Base-by-base conservation (phyloP, 2,888 invertebrate species). In the Baccha elongata region DNA sequence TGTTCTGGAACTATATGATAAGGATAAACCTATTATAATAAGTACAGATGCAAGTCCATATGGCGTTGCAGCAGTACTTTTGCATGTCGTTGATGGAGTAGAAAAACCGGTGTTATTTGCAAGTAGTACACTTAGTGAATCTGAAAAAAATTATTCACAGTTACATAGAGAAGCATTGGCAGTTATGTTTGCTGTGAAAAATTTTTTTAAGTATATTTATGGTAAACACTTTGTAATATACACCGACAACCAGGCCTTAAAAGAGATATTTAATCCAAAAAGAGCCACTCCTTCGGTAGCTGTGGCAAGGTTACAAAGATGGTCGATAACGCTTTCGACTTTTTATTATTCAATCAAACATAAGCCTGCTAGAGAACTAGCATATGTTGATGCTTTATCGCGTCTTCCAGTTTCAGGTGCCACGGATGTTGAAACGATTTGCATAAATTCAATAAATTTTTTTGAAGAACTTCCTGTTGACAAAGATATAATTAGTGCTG, bases 201-300 rank as follows among this genome's bases (percentile, higher is more conserved):
- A 88, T 74, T 91, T 91, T 84, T 87, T 88, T 64, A 85, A 88
- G 26, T 91, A 88, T 78, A 26, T 91, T 2, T 89, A 86, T 84
- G 91, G 91, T 1, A 21, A 79, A 13, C 23, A 72, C 13, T 86
- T 87, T 71, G 42, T 19, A 3, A 21, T 87, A 5, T 64, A 80
- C 60, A 86, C 84, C 0, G 86, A 87, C 58, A 75, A 80, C 52
- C 74, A 84, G 19, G 73, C 86, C 4, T 46, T 87, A 3, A 58
- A 78, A 48, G 71, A 81, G 2, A 86, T 87, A 35, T 68, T 78
- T 19, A 68, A 86, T 8, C 48, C 86, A 10, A 58, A 78, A 44
- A 67, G 23, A 35, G 52, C 32, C 1, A 71, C 50, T 1, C 50
- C 42, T 23, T 46, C 53, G 13, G 35, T 78, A 3, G 55, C 74